Evolutionary conservation across 2,888 invertebrate species (phyloP).

Genomic region (Gymnoscelis rufifasciata): DNA sequence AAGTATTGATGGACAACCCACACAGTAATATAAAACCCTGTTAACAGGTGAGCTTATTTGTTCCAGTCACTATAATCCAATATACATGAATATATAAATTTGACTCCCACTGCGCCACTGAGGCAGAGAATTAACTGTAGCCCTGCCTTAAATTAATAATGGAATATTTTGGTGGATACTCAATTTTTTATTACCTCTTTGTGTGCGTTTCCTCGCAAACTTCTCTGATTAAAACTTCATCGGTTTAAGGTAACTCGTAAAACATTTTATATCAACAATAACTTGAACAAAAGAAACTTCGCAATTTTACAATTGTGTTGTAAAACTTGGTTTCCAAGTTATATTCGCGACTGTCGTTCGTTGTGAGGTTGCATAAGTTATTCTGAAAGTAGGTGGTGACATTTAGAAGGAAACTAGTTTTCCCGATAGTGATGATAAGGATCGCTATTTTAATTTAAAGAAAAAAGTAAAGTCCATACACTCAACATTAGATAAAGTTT

Average conservation of each 20-base stretch:
- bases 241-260: conserved; percentile 22
- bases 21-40: too few relatives aligned
- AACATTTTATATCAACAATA: conserved; percentile 26
- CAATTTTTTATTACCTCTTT: background rate
- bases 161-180: background rate
- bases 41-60: too few relatives aligned
- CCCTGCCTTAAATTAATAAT: too few relatives aligned
- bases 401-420: background rate
- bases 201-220: conserved; percentile 6
- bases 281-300: conserved; percentile 20
- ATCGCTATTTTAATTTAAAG: too few relatives aligned
- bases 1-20: too few relatives aligned
- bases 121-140: too few relatives aligned
- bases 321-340: conserved; percentile 24
- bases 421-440: too few relatives aligned
- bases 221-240: conserved; percentile 32
- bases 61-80: too few relatives aligned
- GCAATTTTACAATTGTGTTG: conserved; percentile 18
- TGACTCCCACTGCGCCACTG: too few relatives aligned
- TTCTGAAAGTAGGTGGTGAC: background rate
- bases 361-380: conserved; percentile 1
- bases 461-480: too few relatives aligned
- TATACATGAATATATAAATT: too few relatives aligned
- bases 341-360: conserved; percentile 11
- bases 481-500: too few relatives aligned